Conservation (phyloP, 2,888 invertebrate genomes). For the Troilus luridus region DNA sequence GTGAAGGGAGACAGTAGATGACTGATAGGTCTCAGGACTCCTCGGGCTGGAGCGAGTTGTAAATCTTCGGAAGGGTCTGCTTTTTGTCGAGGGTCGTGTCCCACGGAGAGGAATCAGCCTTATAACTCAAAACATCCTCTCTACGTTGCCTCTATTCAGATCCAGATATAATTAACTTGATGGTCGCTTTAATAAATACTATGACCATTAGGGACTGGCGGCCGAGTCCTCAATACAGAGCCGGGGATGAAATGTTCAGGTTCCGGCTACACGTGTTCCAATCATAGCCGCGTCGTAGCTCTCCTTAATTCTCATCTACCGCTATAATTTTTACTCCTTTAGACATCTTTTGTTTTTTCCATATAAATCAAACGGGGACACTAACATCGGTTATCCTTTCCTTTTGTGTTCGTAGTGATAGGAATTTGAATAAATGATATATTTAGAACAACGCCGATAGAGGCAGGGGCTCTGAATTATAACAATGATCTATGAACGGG, state of each 20-base stretch:
- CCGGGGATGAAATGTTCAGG: background rate
- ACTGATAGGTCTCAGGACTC: background rate
- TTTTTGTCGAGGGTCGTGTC: background rate
- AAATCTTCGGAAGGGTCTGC: background rate
- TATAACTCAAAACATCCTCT: background rate
- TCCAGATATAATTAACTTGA: conserved; percentile 27
- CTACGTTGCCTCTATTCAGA: background rate
- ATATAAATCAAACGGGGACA: background rate
- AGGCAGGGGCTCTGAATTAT: background rate
- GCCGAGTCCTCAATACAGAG: background rate
- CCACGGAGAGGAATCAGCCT: conserved; percentile 2
- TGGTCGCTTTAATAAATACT: conserved; percentile 9
- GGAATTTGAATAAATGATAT: conserved; percentile 6
- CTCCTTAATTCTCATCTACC: background rate
- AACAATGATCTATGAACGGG: background rate
- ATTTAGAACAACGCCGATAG: background rate
- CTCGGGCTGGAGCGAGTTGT: background rate
- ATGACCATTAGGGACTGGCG: background rate
- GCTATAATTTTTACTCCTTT: conserved; percentile 11
- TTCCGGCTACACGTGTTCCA: conserved; percentile 8
- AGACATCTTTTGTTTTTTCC: conserved; percentile 10
- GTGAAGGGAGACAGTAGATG: background rate
- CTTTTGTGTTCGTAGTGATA: background rate
- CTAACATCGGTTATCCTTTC: background rate
- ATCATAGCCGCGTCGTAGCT: background rate